Percentiles rank a stretch among this genome's conserved stretches.
phyloP scores from a whole-genome alignment of 2,888 invertebrate species.

The Dinocampus coccinellae region DNA sequence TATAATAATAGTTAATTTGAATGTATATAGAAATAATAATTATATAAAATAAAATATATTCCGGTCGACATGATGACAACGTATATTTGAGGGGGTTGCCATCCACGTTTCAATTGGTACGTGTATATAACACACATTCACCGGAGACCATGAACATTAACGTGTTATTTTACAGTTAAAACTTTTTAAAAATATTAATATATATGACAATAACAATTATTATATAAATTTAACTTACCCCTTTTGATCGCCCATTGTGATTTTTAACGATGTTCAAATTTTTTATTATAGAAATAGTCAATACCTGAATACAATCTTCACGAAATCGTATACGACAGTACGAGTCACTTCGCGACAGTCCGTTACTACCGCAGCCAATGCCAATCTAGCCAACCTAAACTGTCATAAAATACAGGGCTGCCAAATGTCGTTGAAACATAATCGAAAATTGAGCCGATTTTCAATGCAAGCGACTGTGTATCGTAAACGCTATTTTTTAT shows the following conservation, averaged over 20 bases:
- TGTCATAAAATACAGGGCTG: slow-evolving; percentile 39
- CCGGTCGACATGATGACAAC: slow-evolving; percentile 70
- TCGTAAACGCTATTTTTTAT: too few species aligned
- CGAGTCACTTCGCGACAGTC: slow-evolving; percentile 42
- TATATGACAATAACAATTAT: slow-evolving; percentile 18
- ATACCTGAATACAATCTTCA: slow-evolving; percentile 17
- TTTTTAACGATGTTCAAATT: slow-evolving; percentile 44
- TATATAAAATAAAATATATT: slow-evolving; percentile 47
- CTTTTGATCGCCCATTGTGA: slow-evolving; percentile 64
- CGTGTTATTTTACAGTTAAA: neutral
- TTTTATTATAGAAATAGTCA: slow-evolving; percentile 47
- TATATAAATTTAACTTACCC: slow-evolving; percentile 53
- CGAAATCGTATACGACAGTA: slow-evolving; percentile 41
- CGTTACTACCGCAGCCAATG: slow-evolving; percentile 34
- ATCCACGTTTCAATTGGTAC: slow-evolving; percentile 46
- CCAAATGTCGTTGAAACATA: neutral
- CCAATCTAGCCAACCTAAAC: slow-evolving; percentile 44
- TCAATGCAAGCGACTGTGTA: neutral
- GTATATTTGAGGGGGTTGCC: slow-evolving; percentile 66
- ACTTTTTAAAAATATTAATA: slow-evolving; percentile 15
- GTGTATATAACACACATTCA: slow-evolving; percentile 34
- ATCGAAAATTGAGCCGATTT: too few species aligned
- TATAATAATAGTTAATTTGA: neutral
- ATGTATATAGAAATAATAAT: neutral
- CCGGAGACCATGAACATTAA: slow-evolving; percentile 25